These are phyloP conservation scores for Poeciliopsis prolifica DNA, from an alignment of 2,113 vertebrate species.

Conservation along the genomic window DNA sequence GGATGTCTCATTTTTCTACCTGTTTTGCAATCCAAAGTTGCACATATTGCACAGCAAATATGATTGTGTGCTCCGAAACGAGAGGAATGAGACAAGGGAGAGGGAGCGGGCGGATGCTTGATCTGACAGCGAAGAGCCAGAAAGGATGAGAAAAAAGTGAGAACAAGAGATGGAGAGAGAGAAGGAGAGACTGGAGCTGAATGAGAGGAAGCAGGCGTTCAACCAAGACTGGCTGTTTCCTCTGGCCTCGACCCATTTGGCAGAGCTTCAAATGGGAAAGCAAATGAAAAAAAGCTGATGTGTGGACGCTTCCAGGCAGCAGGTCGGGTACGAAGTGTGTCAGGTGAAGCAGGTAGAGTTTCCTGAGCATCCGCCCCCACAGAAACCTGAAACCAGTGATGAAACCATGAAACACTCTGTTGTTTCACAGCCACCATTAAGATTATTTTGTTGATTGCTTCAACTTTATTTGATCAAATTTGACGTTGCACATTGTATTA, in stretches of 20 bases:
- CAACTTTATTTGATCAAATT: too few species aligned
- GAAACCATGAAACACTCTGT: conserved; percentile 16
- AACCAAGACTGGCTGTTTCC: conserved; percentile 35
- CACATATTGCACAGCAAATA: conserved; percentile 55
- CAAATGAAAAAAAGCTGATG: conserved; percentile 28
- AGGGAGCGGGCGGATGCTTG: conserved; percentile 14
- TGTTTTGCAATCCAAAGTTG: conserved; percentile 74
- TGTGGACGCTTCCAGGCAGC: conserved; percentile 43
- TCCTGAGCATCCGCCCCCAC: conserved; percentile 52
- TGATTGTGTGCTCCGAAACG: conserved; percentile 15
- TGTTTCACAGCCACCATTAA: too few species aligned
- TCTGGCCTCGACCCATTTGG: conserved; percentile 55
- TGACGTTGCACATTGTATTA: too few species aligned
- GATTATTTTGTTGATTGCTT: too few species aligned
- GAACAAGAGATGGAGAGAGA: conserved; percentile 45
- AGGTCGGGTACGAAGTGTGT: conserved; percentile 54
- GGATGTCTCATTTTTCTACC: conserved; percentile 67
- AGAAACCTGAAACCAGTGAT: conserved; percentile 63
- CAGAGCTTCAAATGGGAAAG: conserved; percentile 56
- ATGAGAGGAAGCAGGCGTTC: conserved; percentile 29
- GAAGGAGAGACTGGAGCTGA: conserved; percentile 13
- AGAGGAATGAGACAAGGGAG: conserved; percentile 28
- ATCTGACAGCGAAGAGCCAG: conserved; percentile 48
- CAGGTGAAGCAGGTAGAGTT: conserved; percentile 58
- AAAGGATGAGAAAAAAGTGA: conserved; percentile 58